Evolutionary conservation across 2,113 vertebrate genomes (phyloP), one percentile per base, ranked within the genome.

Genomic region (Microtus pennsylvanicus): DNA sequence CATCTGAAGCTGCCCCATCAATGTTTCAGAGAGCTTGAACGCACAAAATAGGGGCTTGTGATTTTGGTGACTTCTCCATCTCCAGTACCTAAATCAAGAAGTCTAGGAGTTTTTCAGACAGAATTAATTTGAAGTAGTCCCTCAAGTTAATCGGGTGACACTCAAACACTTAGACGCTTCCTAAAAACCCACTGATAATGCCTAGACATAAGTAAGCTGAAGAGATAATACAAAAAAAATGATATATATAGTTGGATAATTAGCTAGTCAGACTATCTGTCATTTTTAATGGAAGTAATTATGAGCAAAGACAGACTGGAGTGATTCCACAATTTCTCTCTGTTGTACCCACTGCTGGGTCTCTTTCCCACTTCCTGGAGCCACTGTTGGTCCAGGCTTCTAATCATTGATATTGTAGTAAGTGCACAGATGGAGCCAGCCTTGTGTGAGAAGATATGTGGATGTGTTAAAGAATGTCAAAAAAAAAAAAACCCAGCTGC

Each of bases 81-180:
- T 58, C 58, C 6, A 7, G 99, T 99, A 35, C 99, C 99, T 61
- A 99, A 99, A 97, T 99, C 99, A 0, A 99, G 98, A 58, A 99
- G 99, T 91, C 99, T 98, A 67, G 99, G 98, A 9, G 42, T n/a
- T 50, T 69, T 52, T 52, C 99, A 99, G 69, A 99, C 99, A 0
- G 99, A 99, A 72, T 98, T 98, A 93, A 99, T 99, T 97, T 97
- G 98, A 89, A 99, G 99, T 95, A 99, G 98, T 97, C 96, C 98
- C 97, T 98, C 99, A 98, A 99, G 99, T 80, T 99, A 99, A 93
- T 99, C 99, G 58, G 97, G 97, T 5, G 99, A 99, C 99, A 99
- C 83, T 99, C 99, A 97, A 99, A 99, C 99, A 99, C 99, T 42
- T 99, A 99, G 85, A 99, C 99, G 16, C 99, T 99, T 94, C 99